These are phyloP conservation scores for Chaetogeoica ovagalla DNA, from an alignment of 2,888 invertebrate genomes.

Conservation along the genomic window DNA sequence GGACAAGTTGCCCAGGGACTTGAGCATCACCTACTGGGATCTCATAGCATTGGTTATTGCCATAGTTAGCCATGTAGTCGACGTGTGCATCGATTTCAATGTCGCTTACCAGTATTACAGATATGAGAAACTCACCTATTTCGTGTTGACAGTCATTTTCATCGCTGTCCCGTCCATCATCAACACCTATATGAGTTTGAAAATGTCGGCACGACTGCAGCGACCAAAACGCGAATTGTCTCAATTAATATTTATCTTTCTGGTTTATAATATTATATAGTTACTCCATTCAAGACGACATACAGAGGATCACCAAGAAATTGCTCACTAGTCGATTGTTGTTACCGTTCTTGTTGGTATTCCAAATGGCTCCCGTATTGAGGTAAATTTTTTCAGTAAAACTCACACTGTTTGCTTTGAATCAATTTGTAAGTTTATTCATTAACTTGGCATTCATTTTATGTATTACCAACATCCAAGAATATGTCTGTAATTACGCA, in stretches of 20 bases:
- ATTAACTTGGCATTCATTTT: no score
- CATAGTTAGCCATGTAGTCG: constrained; percentile 71
- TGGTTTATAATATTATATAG: constrained; percentile 3
- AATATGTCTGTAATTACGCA: no score
- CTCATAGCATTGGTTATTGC: constrained; percentile 69
- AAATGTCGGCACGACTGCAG: constrained; percentile 66
- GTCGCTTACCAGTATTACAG: constrained; percentile 69
- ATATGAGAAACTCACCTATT: constrained; percentile 65
- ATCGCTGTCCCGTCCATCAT: constrained; percentile 75
- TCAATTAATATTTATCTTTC: background rate
- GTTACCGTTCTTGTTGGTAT: constrained; percentile 67
- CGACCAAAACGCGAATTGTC: background rate
- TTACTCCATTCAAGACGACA: constrained; percentile 63
- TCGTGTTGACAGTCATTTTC: constrained; percentile 71
- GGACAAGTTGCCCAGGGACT: constrained; percentile 34
- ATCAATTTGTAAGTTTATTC: no score
- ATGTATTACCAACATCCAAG: no score
- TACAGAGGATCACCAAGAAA: constrained; percentile 64
- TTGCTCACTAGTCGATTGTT: constrained; percentile 63
- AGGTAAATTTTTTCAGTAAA: constrained; percentile 60
- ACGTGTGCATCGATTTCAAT: constrained; percentile 72
- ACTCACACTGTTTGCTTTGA: no score
- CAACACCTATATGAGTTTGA: constrained; percentile 73
- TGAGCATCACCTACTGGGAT: constrained; percentile 58
- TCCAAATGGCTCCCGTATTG: constrained; percentile 75